Percentiles rank a stretch among this genome's conserved stretches.
These are phyloP conservation scores for Trinectes maculatus DNA, from an alignment of 2,113 vertebrate genomes.

Conservation along the genomic window DNA sequence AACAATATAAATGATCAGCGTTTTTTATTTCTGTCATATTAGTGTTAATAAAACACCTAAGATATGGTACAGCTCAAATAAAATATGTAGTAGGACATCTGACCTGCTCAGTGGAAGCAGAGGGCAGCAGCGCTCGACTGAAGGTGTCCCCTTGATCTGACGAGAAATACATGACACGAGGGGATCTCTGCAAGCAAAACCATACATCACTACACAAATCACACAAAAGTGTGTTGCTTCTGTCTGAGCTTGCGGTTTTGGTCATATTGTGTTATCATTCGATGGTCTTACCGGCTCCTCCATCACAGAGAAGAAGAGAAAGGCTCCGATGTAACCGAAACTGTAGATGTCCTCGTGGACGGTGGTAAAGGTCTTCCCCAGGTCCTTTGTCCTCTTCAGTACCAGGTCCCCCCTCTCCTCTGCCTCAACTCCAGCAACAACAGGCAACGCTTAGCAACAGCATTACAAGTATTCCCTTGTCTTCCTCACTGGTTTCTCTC, in stretches of 20 bases:
- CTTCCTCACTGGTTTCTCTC: too few species aligned
- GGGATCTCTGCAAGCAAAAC: constrained; percentile 71
- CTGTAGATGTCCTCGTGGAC: constrained; percentile 81
- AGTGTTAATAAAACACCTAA: too few species aligned
- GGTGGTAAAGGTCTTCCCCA: constrained; percentile 78
- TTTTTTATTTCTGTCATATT: too few species aligned
- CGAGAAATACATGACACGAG: constrained; percentile 84
- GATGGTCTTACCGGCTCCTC: constrained; percentile 71
- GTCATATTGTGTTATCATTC: too few species aligned
- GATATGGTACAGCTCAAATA: too few species aligned
- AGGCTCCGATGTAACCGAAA: constrained; percentile 83
- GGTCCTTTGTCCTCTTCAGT: constrained; percentile 79
- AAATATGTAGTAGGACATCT: too few species aligned
- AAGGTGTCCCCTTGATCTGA: constrained; percentile 81
- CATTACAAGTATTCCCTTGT: too few species aligned
- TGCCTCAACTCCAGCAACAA: constrained; percentile 69
- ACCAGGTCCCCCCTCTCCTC: constrained; percentile 77
- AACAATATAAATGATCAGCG: too few species aligned
- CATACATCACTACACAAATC: neutral
- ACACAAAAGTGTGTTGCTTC: neutral
- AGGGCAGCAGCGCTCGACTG: constrained; percentile 80
- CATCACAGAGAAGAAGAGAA: constrained; percentile 85
- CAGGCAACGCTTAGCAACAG: neutral
- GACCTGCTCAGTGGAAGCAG: constrained; percentile 84
- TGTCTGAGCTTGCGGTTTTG: neutral